Base-by-base conservation (phyloP, 37 sponge, comb jelly and placozoan species). In the Mnemiopsis leidyi region DNA sequence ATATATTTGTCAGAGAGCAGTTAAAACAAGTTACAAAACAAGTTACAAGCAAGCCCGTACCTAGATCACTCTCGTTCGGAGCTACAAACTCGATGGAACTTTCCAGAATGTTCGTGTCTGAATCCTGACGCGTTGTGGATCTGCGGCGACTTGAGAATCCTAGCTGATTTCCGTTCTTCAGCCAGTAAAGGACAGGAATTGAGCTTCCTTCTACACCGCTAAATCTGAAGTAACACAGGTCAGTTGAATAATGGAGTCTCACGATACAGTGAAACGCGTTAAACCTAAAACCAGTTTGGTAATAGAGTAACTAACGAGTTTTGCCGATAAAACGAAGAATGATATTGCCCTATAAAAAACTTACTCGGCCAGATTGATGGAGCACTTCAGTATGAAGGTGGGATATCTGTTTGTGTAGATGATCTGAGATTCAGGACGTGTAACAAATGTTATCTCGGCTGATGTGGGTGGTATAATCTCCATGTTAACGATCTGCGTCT, bases 31-130 rank as follows among this genome's bases (percentile, higher is more conserved):
- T n/a, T n/a, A n/a, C n/a, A n/a, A n/a, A n/a, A n/a, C n/a, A n/a
- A n/a, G n/a, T n/a, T n/a, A n/a, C n/a, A n/a, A n/a, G n/a, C 13
- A 48, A 48, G 5, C 26, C 5, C 75, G 26, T 28, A 85, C 90
- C 90, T 23, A 85, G 16, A 85, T 85, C 90, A 38, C 61, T 33
- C 90, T 85, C 90, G 39, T 85, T 85, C 24, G 90, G 90, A 25
- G 36, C 24, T 9, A 38, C 48, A 39, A 85, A 40, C 9, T 85
- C 90, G 3, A 85, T 85, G 25, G 90, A 36, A 21, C 90, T 85
- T 61, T 85, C 90, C 90, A 85, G 29, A 0, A 40, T 39, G 3
- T 40, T 85, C 26, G 90, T 85, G 24, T 85, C 90, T 16, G 26
- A 40, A 29, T 85, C 24, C 25, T 32, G 21, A 20, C 36, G 38